Evolutionary conservation across 2,888 invertebrate species (phyloP), one percentile per base, ranked within the genome.

Genomic region (Ariolimax columbianus): DNA sequence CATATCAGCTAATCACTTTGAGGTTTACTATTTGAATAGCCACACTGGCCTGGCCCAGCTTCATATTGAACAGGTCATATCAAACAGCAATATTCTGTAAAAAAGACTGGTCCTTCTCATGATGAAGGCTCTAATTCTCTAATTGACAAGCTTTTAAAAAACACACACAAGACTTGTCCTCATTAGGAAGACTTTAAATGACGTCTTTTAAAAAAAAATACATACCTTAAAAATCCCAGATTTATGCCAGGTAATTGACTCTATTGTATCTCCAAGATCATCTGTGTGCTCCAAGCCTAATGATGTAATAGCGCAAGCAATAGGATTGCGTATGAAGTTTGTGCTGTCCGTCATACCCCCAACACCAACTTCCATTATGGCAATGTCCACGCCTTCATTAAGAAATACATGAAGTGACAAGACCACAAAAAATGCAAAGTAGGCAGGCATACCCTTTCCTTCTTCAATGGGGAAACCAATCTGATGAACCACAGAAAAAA

Each of bases 341-440:
- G 99, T 99, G 91, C 97, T 97, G 94, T 99, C 99, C 88, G 96
- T 96, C 91, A 97, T 96, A 0, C 99, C 99, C 0, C 99, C 99
- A 89, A 99, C 98, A 59, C 99, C 99, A 59, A 99, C 99, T 95
- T 99, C 99, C 26, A 99, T 94, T 70, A 99, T 96, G 0, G 97
- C 97, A 0, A 98, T 99, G 93, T 99, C 98, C 19, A 94, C 93
- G 85, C 96, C 95, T 94, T 97, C 97, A 88, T 95, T 90, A 0
- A 97, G 91, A 94, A 99, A 99, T 51, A 98, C 95, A 92, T 97
- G 96, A 92, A 97, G 97, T 26, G 98, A 97, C 95, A 99, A 95
- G 83, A 99, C 95, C 0, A 99, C 99, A 30, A 99, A 95, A 93
- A 99, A 99, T 87, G 97, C 96, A 95, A 99, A 99, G 94, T 99